Base-by-base conservation (phyloP, 2,113 vertebrate species). In the Urocolius indicus region DNA sequence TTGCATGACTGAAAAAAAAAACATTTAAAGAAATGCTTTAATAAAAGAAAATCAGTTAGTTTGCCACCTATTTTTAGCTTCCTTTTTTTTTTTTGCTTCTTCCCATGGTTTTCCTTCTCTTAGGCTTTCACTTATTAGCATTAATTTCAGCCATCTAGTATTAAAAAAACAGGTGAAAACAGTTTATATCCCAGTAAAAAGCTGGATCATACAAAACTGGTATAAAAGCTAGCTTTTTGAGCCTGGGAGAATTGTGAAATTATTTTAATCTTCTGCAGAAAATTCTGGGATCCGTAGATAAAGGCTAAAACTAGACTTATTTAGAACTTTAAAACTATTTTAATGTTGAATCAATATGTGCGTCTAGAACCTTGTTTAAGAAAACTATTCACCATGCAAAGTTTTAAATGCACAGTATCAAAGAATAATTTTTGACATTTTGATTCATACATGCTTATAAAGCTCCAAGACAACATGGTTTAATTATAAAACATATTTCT, bases 401-500 rank as follows among this genome's bases (percentile, higher is more conserved):
- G 97, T 98, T 98, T 98, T 98, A 98, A 98, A 98, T 97, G 98
- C 97, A 98, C 97, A 97, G 94, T 98, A 99, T 98, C 98, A 98
- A 98, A 98, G 98, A 98, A 98, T 98, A 98, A 98, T 98, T 98
- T 98, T 98, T 98, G 98, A 98, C 98, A 98, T 99, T 99, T 99
- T 99, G 98, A 99, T 99, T 99, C 98, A 99, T 98, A 98, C 98
- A 98, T 97, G 97, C 98, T 98, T 98, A 98, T 97, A 98, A 98
- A 98, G 98, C 98, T 98, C 98, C 97, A 98, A 99, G 99, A 99
- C 98, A 99, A 99, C 99, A 99, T 97, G 96, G 98, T 98, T 99
- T 99, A 99, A 99, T 99, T 99, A 99, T 98, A 98, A 98, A 98
- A 99, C 98, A 99, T 98, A 99, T 99, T 99, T 99, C 98, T 98